Evolutionary conservation across 2,797 vertebrate genomes (phyloP), one percentile per base, ranked within the genome.

Genomic region (Poeciliopsis gracilis): DNA sequence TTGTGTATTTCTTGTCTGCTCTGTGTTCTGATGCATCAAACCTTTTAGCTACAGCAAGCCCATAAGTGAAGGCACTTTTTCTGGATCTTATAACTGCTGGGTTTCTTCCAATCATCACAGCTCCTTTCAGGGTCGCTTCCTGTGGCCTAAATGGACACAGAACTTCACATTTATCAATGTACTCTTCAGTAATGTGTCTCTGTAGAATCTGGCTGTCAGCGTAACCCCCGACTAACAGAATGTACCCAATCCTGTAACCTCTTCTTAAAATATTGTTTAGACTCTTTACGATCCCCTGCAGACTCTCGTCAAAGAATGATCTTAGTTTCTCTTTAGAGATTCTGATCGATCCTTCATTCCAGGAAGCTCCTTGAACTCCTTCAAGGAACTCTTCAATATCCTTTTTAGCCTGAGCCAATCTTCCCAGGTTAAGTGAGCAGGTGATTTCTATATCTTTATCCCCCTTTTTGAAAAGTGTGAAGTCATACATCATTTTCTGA

Each of bases 311-410:
- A 63, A 80, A 80, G 66, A 80, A 76, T 20, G 36, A 66, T 33
- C 55, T 73, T 55, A 77, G 55, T 16, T 0, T 73, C 70, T 73
- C 36, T 66, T 0, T 73, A 0, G 69, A 77, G 75, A 81, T 77
- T 0, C 0, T 45, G 38, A 73, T 73, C 0, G 0, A 0, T 2
- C 57, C 69, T 0, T 38, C 4, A 53, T 81, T 0, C 75, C 79
- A 77, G 45, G 15, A 66, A 25, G 28, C 74, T 41, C 69, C 74
- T 20, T 0, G 1, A 0, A 73, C 75, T 23, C 13, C 3, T 8
- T 72, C 12, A 57, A 81, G 61, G 46, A 72, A 77, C 13, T 0
- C 33, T 46, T 76, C 79, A 20, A 72, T 61, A 0, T 3, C 2
- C 12, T 53, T 28, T 0, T 5, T 10, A 41, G 0, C 0, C 0